These are phyloP conservation scores for Netelia fuscicornis DNA, from an alignment of 2,888 invertebrate species.

Conservation along the genomic window DNA sequence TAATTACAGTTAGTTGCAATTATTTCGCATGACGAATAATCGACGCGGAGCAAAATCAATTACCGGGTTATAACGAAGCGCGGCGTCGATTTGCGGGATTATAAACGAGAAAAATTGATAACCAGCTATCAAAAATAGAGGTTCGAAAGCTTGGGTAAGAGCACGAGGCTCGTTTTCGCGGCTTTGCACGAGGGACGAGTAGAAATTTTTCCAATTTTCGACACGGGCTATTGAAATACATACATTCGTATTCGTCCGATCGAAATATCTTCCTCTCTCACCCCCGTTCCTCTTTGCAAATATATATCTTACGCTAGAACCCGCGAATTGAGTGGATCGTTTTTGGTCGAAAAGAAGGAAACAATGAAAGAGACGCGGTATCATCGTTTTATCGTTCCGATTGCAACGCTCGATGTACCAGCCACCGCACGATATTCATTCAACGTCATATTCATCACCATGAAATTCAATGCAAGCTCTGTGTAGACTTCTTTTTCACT, in stretches of 20 bases:
- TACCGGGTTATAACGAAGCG: not conserved
- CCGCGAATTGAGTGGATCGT: not conserved
- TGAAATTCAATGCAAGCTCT: not conserved
- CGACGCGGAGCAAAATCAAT: not conserved
- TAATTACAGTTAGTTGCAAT: not conserved
- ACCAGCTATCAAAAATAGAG: too few species aligned
- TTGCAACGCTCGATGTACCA: constrained; percentile 11
- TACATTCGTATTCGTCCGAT: too few species aligned
- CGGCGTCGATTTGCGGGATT: too few species aligned
- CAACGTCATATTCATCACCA: constrained; percentile 1
- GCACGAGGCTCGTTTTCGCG: too few species aligned
- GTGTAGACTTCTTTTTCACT: not conserved
- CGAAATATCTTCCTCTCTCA: too few species aligned
- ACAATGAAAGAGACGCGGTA: not conserved
- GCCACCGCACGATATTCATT: not conserved
- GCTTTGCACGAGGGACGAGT: too few species aligned
- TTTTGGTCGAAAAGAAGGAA: not conserved
- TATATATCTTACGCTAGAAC: too few species aligned
- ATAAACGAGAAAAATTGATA: too few species aligned
- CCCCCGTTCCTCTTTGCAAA: too few species aligned
- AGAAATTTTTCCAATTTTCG: too few species aligned
- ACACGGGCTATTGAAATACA: too few species aligned
- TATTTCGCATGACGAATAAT: not conserved
- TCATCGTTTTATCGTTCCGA: constrained; percentile 38
- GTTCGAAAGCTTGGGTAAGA: too few species aligned